Base-by-base conservation (phyloP, 2,113 vertebrate species). In the Thalassoma bifasciatum region DNA sequence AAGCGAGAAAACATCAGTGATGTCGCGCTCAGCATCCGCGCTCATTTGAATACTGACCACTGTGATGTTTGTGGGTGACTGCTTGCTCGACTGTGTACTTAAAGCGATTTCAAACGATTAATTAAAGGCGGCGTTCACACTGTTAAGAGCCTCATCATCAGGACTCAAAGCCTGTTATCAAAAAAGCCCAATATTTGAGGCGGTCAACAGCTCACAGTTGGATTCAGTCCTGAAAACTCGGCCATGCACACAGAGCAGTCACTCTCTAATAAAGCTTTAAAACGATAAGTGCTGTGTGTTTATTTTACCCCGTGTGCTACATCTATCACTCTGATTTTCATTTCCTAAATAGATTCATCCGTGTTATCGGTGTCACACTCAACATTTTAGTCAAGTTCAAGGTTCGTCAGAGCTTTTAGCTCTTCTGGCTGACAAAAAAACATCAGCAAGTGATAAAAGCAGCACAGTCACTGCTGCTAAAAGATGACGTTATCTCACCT, bases 401-500 rank as follows among this genome's bases (percentile, higher is more conserved):
- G 9, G 59, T 66, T 84, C 54, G 57, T 58, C 26, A 2, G 14
- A 49, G 26, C 64, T 67, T 83, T 75, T 65, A 73, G 52, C 38
- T 70, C 61, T 24, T 64, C 26, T 50, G 44, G n/a, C 22, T 68
- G 50, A 68, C 56, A n/a, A 68, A 53, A 36, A 59, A 68, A 54
- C n/a, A 57, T 47, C n/a, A 37, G 26, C 16, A 62, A 73, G 61
- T 71, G 57, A 83, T 85, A 75, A 81, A 75, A 65, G 69, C 37
- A 75, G 56, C 10, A 5, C 57, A 77, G 59, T 60, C 60, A 56
- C 57, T 11, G 53, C 69, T 72, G 38, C 63, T 70, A 78, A 72
- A 75, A 85, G 66, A 88, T 70, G 81, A 84, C 75, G 84, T 79
- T 46, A 72, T 66, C 26, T 77, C 52, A 46, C 21, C 65, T 53